Evolutionary conservation across 2,113 vertebrate species (phyloP).

Genomic region (Ammodytes dubius): DNA sequence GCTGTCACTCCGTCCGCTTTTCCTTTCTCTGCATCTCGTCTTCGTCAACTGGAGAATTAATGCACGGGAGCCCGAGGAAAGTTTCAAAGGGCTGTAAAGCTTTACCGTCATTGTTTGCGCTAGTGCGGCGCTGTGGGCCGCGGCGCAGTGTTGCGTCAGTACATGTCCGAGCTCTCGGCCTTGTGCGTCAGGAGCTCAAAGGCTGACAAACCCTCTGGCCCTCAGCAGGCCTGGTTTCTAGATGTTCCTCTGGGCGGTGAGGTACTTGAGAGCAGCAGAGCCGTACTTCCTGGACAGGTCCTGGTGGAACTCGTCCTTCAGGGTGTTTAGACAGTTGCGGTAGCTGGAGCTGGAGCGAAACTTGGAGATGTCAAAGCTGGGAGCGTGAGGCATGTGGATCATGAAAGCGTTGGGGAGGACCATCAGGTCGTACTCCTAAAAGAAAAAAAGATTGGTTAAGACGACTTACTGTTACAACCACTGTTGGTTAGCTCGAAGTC

Average conservation of each 20-base stretch:
- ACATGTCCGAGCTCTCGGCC: background rate
- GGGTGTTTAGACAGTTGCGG: constrained; percentile 89
- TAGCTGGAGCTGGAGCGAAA: constrained; percentile 93
- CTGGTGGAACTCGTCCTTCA: constrained; percentile 97
- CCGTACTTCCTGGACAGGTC: constrained; percentile 94
- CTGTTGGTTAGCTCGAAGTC: too few relatives aligned
- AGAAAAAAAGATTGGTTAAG: background rate
- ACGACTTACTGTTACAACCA: too few relatives aligned
- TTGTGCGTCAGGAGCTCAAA: background rate
- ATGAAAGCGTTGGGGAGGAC: constrained; percentile 96
- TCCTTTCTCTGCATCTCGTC: background rate
- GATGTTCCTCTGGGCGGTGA: constrained; percentile 91
- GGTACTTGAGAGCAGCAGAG: constrained; percentile 95
- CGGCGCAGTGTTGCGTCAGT: background rate
- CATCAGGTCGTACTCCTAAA: constrained; percentile 92
- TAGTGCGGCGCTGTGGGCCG: constrained; percentile 64
- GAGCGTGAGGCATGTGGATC: constrained; percentile 97
- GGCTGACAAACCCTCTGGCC: background rate
- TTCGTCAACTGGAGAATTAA: constrained; percentile 51
- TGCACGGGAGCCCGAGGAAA: constrained; percentile 40
- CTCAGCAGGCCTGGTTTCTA: constrained; percentile 33
- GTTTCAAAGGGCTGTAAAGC: constrained; percentile 58
- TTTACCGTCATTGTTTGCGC: constrained; percentile 32
- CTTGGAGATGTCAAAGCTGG: constrained; percentile 96
- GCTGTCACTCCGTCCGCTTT: background rate